Evolutionary conservation across 1,140 invertebrate species (phyloP), one percentile per base, ranked within the genome.

Genomic region (fruit fly (Drosophila melanogaster)): DNA sequence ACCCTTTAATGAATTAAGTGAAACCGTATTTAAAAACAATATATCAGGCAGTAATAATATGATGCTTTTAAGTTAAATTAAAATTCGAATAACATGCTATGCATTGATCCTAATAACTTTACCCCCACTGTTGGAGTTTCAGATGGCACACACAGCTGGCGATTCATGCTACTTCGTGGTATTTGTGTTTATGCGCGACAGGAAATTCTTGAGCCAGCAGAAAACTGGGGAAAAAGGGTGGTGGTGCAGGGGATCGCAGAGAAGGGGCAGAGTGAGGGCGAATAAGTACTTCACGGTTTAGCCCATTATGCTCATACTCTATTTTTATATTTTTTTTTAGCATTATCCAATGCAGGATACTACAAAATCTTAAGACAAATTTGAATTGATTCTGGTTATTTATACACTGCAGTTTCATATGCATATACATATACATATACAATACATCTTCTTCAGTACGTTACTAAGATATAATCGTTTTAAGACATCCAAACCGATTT

Each of bases 151-250:
- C 73, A 57, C 65, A 55, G 57, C 55, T 70, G 61, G 66, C 59
- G 69, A 71, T 79, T 49, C 62, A 69, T 70, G 56, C 12, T 55
- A 56, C 17, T 60, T 81, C 38, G 17, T 60, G 70, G 61, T 54
- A 40, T 65, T 55, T 67, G 55, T 69, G 56, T 60, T 56, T 62
- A 46, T 77, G 70, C 56, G 65, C 55, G 67, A 67, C 84, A 77
- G 84, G 84, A 74, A 84, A 89, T 86, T 84, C 80, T 83, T 84
- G 44, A 71, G 80, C 56, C 43, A 58, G 61, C 51, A 66, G 38
- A 56, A 65, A 71, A 62, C 15, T 55, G 40, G n/a, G 40, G 8
- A 41, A 50, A 44, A 62, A 49, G 41, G 24, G 41, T 15, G 15
- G 2, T 14, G 26, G 14, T n/a, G n/a, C n/a, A 24, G 19, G 41